Percentiles rank a stretch among this genome's conserved stretches.
Evolutionary conservation across 2,888 invertebrate genomes (phyloP).

Genomic region (Timandra comae): DNA sequence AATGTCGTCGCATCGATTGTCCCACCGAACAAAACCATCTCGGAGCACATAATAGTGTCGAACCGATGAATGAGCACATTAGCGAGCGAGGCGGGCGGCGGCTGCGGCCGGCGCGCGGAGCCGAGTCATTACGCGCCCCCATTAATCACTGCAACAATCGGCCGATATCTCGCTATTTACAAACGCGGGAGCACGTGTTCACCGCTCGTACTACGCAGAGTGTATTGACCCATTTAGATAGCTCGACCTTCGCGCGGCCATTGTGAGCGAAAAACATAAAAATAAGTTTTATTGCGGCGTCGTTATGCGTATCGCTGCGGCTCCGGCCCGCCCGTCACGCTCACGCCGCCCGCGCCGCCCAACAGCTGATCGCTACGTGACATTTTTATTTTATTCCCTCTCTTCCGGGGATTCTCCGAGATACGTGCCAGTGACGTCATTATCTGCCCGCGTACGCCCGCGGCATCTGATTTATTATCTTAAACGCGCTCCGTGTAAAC

Average conservation of each 20-base stretch:
- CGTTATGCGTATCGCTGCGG: constrained; percentile 72
- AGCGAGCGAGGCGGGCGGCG: constrained; percentile 57
- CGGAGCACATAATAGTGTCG: constrained; percentile 63
- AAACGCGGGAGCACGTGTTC: constrained; percentile 75
- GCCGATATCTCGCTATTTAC: constrained; percentile 77
- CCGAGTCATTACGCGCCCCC: constrained; percentile 74
- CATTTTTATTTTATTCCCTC: constrained; percentile 76
- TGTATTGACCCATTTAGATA: constrained; percentile 78
- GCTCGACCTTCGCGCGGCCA: constrained; percentile 77
- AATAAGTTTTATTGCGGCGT: constrained; percentile 77
- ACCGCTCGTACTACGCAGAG: constrained; percentile 72
- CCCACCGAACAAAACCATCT: constrained; percentile 69
- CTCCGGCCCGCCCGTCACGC: constrained; percentile 57
- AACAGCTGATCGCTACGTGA: constrained; percentile 77
- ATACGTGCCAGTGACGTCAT: constrained; percentile 75
- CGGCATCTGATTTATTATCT: constrained; percentile 67
- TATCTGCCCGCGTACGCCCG: constrained; percentile 58
- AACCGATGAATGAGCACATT: constrained; percentile 71
- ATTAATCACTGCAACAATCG: constrained; percentile 77
- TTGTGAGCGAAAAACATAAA: constrained; percentile 78
- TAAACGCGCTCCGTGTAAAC: constrained; percentile 44
- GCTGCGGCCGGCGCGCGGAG: constrained; percentile 31
- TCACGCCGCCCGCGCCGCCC: constrained; percentile 44
- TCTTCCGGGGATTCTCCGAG: constrained; percentile 75
- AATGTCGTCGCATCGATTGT: constrained; percentile 64